Evolutionary conservation across 2,113 vertebrate genomes (phyloP).

Genomic region (Egretta garzetta): DNA sequence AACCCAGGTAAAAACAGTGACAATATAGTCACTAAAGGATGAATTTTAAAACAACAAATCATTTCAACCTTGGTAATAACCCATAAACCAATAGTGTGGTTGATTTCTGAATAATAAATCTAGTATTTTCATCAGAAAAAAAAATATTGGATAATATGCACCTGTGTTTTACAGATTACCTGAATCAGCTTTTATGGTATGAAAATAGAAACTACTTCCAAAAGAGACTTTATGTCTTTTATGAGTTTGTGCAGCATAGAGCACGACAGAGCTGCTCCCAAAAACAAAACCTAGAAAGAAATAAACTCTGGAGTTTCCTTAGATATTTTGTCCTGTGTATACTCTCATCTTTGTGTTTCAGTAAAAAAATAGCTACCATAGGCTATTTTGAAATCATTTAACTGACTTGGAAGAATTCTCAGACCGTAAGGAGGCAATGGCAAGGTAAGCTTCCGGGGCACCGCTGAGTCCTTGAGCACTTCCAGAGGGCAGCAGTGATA

Average conservation of each 20-base stretch:
- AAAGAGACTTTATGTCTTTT: background rate
- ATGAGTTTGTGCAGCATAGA: background rate
- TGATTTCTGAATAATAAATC: background rate
- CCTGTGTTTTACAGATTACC: background rate
- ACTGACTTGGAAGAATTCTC: background rate
- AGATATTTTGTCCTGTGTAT: accelerated
- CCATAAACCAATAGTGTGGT: background rate
- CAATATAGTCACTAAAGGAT: background rate
- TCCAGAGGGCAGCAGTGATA: background rate
- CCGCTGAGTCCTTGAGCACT: background rate
- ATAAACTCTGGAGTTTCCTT: background rate
- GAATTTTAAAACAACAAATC: constrained; percentile 62
- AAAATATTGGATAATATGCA: background rate
- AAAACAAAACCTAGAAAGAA: background rate
- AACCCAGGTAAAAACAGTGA: background rate
- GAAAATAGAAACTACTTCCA: background rate
- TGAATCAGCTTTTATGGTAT: background rate
- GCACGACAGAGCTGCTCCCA: background rate
- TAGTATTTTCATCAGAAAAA: background rate
- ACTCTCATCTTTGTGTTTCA: background rate
- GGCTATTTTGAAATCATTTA: background rate
- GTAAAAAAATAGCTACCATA: background rate
- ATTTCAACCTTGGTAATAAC: background rate
- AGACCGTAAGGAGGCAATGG: background rate
- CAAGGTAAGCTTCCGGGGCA: background rate